Conservation (phyloP, 2,888 invertebrate species). For the Macrosiphum euphorbiae region DNA sequence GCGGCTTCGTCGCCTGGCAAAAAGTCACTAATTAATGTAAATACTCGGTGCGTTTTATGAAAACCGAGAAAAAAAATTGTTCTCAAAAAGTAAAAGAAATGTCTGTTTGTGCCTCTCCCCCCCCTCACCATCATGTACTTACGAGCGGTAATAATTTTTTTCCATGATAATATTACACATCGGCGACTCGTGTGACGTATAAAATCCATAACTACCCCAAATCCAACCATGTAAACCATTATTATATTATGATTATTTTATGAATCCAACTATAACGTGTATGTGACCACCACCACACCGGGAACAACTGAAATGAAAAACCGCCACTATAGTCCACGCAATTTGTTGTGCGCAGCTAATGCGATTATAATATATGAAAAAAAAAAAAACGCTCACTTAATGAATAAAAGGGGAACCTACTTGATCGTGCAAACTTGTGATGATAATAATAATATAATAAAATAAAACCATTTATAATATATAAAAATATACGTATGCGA, state of each 20-base stretch:
- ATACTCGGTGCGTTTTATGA: no score
- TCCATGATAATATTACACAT: not conserved
- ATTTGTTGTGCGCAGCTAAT: not conserved
- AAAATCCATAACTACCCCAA: not conserved
- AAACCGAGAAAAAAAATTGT: not conserved
- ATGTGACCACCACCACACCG: not conserved
- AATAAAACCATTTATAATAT: not conserved
- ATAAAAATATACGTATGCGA: not conserved
- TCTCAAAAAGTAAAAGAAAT: not conserved
- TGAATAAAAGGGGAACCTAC: not conserved
- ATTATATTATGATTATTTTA: not conserved
- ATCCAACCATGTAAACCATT: not conserved
- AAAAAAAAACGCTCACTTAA: not conserved
- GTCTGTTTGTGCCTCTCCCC: not conserved
- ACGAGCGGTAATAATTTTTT: not conserved
- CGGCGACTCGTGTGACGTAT: not conserved
- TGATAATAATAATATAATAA: not conserved
- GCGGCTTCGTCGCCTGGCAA: no score
- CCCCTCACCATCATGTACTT: not conserved
- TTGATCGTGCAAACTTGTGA: not conserved
- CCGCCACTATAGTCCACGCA: not conserved
- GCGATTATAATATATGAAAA: not conserved
- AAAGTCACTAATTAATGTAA: no score
- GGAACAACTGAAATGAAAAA: not conserved
- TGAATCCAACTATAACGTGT: not conserved